Evolutionary conservation across 2,797 vertebrate species (phyloP), one percentile per base, ranked within the genome.

Genomic region (Anabacerthia variegaticeps): DNA sequence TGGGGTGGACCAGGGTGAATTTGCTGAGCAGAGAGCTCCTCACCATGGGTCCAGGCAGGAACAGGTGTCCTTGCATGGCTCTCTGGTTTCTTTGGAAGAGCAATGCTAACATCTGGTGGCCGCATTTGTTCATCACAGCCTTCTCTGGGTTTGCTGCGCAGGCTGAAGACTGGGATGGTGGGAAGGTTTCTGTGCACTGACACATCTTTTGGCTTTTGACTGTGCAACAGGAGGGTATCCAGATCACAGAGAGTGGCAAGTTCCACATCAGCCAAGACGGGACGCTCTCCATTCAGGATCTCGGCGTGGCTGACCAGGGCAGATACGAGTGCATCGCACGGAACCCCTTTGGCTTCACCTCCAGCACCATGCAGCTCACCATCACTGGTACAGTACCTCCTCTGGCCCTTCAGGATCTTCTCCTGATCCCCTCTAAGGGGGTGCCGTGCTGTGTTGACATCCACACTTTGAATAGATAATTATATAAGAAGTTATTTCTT

Each of bases 211-310:
- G 10, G 62, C 41, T 86, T 78, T 66, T 34, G 12, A 2, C 41
- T 72, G 28, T 46, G 32, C 30, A 26, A 85, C 93, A 98, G 97
- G 97, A 98, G 58, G 97, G 96, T 9, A 97, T 97, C 92, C 97
- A 97, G 86, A 97, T 98, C 95, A 98, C 97, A 3, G 97, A 98
- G 75, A 98, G 97, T 0, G 97, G 97, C 73, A 98, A 98, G 75
- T 98, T 98, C 94, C 96, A 95, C 30, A n/a, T 98, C 30, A 96
- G 93, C 94, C 94, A 80, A 48, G 97, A 98, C 0, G 97, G 97
- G 67, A 94, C 95, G 23, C 96, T 98, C 27, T 96, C 96, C 73
- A 95, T 98, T 23, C 95, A 96, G 46, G 97, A 98, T 68, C 95
- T 98, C 6, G 97, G 97, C 0, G 89, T 97, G 94, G 97, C 97